These are phyloP conservation scores for Zaprionus camerounensis DNA, from an alignment of 1,140 invertebrate genomes.

Conservation along the genomic window DNA sequence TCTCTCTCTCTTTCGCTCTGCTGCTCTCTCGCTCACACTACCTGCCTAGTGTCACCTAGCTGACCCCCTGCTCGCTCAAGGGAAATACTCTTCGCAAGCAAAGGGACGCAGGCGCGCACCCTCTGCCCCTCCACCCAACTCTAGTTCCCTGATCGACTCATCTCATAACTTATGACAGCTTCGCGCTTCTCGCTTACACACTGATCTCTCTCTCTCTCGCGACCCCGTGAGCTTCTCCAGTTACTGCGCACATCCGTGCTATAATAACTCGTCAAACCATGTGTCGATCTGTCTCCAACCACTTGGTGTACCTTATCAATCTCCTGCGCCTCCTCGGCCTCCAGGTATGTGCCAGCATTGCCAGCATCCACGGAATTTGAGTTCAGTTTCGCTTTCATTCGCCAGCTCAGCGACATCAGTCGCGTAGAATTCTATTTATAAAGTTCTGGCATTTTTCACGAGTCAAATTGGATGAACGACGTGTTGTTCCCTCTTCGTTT, in stretches of 20 bases:
- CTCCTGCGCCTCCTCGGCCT: neutral
- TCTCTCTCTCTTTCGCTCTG: neutral
- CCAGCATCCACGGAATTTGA: slow-evolving; percentile 41
- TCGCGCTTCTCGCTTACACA: slow-evolving; percentile 36
- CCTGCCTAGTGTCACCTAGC: slow-evolving; percentile 23
- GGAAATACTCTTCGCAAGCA: slow-evolving; percentile 13
- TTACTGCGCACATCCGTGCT: slow-evolving; percentile 52
- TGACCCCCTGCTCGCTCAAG: slow-evolving; percentile 25
- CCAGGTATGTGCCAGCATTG: slow-evolving; percentile 37
- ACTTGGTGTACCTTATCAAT: slow-evolving; percentile 42
- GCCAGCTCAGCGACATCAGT: slow-evolving; percentile 5
- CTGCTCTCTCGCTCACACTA: slow-evolving; percentile 18
- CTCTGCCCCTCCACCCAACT: neutral
- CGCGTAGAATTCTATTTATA: slow-evolving; percentile 63
- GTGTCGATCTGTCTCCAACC: slow-evolving; percentile 13
- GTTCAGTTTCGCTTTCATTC: slow-evolving; percentile 44
- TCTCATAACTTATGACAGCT: slow-evolving; percentile 75
- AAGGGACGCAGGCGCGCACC: slow-evolving; percentile 66
- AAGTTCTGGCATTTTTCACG: slow-evolving; percentile 57
- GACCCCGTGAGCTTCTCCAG: slow-evolving; percentile 48
- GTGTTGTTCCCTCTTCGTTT: slow-evolving; percentile 12
- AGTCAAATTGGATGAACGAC: slow-evolving; percentile 63
- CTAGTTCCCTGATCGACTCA: slow-evolving; percentile 27
- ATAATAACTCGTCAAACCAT: slow-evolving; percentile 38
- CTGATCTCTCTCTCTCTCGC: slow-evolving; percentile 10